A percentile compares a stretch with the other conserved stretches of the same genome.
These are phyloP conservation scores for Mareca penelope DNA, from an alignment of 2,797 vertebrate genomes.

Conservation along the genomic window DNA sequence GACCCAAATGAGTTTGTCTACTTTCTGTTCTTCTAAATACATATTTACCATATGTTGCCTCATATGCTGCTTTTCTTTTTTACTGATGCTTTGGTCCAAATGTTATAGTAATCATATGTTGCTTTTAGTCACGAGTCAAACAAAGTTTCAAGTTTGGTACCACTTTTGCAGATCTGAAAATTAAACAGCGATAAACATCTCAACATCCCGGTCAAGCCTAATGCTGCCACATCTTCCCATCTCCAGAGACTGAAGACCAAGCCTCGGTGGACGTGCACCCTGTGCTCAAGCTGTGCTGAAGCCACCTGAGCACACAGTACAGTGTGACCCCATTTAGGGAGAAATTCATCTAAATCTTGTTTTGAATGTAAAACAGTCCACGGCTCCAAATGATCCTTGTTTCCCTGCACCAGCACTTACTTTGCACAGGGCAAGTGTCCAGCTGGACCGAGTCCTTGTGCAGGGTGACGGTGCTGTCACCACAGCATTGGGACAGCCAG, in stretches of 20 bases:
- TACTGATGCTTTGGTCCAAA: constrained; percentile 33
- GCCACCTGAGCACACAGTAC: neutral
- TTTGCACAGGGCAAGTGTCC: neutral
- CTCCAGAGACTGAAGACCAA: neutral
- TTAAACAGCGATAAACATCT: neutral
- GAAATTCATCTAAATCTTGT: neutral
- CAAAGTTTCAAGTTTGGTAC: neutral
- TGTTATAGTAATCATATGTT: constrained; percentile 49
- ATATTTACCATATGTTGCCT: constrained; percentile 72
- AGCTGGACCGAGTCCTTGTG: neutral
- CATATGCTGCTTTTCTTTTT: constrained; percentile 64
- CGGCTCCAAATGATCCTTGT: neutral
- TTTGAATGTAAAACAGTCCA: accelerated
- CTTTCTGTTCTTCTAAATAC: constrained; percentile 66
- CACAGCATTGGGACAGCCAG: neutral
- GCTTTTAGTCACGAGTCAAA: constrained; percentile 10
- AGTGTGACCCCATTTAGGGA: neutral
- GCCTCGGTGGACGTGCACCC: accelerated
- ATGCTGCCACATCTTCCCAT: neutral
- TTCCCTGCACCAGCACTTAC: neutral
- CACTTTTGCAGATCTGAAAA: neutral
- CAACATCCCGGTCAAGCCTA: neutral
- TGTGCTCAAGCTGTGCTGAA: neutral
- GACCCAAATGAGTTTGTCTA: constrained; percentile 69
- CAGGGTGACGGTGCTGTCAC: neutral